A percentile compares a stretch with the other conserved stretches of the same genome.
phyloP scores from a whole-genome alignment of 2,888 invertebrate genomes.

The Erebia aethiops region DNA sequence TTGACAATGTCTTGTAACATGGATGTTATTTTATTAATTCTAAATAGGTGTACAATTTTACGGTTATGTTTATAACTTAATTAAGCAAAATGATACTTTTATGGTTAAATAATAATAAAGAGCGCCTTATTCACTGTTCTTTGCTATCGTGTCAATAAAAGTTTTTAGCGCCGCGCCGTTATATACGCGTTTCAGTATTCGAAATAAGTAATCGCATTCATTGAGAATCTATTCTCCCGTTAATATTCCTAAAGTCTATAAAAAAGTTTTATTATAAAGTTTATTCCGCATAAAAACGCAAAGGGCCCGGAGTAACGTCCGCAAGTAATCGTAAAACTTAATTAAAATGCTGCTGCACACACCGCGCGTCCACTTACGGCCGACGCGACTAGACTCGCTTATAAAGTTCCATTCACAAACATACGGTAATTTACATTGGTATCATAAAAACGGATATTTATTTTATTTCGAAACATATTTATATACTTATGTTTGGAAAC shows the following conservation, averaged over 20 bases:
- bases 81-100: too few relatives aligned
- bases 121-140: too few relatives aligned
- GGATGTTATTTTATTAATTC: too few relatives aligned
- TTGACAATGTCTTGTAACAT: too few relatives aligned
- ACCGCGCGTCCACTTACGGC: constrained; percentile 58
- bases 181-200: not conserved
- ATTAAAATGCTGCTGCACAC: constrained; percentile 62
- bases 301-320: constrained; percentile 46
- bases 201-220: not conserved
- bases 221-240: not conserved
- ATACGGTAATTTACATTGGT: constrained; percentile 25
- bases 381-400: constrained; percentile 61
- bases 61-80: too few relatives aligned
- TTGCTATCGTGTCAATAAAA: too few relatives aligned
- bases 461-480: too few relatives aligned
- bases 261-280: constrained; percentile 26
- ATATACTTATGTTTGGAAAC: too few relatives aligned
- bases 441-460: constrained; percentile 8
- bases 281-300: constrained; percentile 36
- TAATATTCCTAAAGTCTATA: not conserved
- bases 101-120: too few relatives aligned
- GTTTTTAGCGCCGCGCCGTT: not conserved
- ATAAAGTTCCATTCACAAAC: constrained; percentile 61
- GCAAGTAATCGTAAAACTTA: constrained; percentile 55
- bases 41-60: too few relatives aligned